These are phyloP conservation scores for Haemorhous mexicanus DNA, from an alignment of 2,113 vertebrate species.

Conservation along the genomic window DNA sequence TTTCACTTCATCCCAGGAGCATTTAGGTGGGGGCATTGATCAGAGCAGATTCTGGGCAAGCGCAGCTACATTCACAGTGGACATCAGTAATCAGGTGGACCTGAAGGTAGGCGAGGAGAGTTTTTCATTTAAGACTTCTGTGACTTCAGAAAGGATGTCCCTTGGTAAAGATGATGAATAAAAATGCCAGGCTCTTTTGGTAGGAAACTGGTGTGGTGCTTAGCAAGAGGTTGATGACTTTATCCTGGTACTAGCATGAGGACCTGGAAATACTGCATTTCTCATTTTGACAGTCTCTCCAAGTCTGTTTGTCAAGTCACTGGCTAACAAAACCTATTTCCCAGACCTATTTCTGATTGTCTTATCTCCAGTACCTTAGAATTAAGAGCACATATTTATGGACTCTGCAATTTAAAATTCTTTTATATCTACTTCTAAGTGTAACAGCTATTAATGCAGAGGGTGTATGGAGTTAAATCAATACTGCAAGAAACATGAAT, in stretches of 20 bases:
- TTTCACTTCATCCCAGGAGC: neutral
- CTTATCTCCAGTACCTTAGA: neutral
- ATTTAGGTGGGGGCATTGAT: neutral
- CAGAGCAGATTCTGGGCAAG: neutral
- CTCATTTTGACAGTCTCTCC: neutral
- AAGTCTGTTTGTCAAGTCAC: neutral
- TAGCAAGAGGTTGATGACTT: neutral
- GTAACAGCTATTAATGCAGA: conserved; percentile 50
- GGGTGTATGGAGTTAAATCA: conserved; percentile 56
- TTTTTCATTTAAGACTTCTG: neutral
- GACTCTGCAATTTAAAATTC: neutral
- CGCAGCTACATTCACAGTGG: accelerated
- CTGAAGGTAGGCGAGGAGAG: neutral
- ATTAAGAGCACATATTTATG: neutral
- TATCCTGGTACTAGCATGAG: neutral
- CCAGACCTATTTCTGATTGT: neutral
- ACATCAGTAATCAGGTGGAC: accelerated
- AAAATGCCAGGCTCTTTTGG: neutral
- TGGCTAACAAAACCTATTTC: neutral
- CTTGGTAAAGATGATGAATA: neutral
- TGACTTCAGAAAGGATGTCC: neutral
- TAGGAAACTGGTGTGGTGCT: neutral
- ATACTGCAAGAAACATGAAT: conserved; percentile 58
- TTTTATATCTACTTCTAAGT: conserved; percentile 7
- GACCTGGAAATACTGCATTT: neutral